Conservation (phyloP, 2,113 vertebrate genomes). For the Enhydra lutris region DNA sequence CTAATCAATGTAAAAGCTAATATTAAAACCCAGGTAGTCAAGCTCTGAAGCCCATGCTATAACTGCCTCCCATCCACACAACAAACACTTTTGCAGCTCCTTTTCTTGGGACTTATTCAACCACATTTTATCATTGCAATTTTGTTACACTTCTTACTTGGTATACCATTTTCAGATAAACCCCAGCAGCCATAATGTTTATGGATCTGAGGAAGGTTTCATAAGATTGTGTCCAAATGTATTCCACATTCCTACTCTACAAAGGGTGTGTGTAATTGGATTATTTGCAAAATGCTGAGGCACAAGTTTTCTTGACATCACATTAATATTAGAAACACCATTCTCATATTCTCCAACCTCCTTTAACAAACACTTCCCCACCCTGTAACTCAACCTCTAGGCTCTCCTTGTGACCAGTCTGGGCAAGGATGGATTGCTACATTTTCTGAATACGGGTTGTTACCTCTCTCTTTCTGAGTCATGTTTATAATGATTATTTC, state of each 20-base stretch:
- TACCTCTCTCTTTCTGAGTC: slow-evolving; percentile 29
- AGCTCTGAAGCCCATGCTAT: background rate
- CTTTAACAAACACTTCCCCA: slow-evolving; percentile 15
- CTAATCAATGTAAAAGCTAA: background rate
- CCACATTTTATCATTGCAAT: background rate
- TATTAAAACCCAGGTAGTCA: background rate
- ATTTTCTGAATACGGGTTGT: background rate
- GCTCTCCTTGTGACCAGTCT: background rate
- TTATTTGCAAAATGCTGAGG: background rate
- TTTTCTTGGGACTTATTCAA: background rate
- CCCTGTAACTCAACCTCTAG: background rate
- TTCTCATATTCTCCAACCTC: background rate
- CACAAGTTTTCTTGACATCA: background rate
- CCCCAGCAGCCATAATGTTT: background rate
- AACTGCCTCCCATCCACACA: background rate
- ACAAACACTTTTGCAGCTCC: background rate
- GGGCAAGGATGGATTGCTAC: background rate
- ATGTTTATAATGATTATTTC: background rate
- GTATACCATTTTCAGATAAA: background rate
- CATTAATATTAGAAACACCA: background rate
- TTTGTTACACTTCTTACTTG: background rate
- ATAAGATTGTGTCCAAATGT: background rate
- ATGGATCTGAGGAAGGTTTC: background rate
- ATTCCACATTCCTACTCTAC: background rate
- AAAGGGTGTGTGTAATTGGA: background rate